Conservation (phyloP, 2,888 invertebrate species). For the Drosophila paranaensis region DNA sequence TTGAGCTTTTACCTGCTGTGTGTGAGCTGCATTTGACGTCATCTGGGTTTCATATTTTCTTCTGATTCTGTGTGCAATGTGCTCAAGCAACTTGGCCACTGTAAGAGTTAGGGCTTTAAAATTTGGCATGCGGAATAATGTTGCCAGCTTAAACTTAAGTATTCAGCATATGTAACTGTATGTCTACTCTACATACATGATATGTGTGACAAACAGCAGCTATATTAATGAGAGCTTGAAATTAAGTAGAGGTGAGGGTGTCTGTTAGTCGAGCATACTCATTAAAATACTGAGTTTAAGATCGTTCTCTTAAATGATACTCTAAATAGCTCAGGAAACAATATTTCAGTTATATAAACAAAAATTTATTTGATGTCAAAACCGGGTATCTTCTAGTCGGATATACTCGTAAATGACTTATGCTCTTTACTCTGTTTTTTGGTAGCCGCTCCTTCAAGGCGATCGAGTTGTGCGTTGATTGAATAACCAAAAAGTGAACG, state of each 20-base stretch:
- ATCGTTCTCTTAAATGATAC: background rate
- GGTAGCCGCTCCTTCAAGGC: slow-evolving; percentile 42
- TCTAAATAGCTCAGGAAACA: background rate
- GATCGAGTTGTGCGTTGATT: slow-evolving; percentile 38
- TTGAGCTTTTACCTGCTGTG: slow-evolving; percentile 37
- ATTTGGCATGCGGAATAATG: background rate
- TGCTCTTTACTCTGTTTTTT: slow-evolving; percentile 2
- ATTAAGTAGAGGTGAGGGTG: background rate
- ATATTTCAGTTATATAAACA: background rate
- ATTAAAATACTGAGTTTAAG: background rate
- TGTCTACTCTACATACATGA: background rate
- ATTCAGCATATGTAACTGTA: background rate
- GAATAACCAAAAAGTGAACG: slow-evolving; percentile 52
- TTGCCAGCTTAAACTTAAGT: too few species aligned
- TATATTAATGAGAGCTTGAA: background rate
- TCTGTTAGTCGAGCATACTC: background rate
- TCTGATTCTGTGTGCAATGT: background rate
- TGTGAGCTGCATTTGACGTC: slow-evolving; percentile 55
- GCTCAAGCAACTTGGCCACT: background rate
- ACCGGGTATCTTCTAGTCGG: slow-evolving; percentile 1
- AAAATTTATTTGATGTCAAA: background rate
- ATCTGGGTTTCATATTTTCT: slow-evolving; percentile 22
- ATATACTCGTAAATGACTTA: background rate
- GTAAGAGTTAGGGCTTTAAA: background rate
- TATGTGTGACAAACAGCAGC: background rate